Evolutionary conservation across 92 coral and sea anemone species (phyloP), one percentile per base, ranked within the genome.

Genomic region (Phenganax marumi): DNA sequence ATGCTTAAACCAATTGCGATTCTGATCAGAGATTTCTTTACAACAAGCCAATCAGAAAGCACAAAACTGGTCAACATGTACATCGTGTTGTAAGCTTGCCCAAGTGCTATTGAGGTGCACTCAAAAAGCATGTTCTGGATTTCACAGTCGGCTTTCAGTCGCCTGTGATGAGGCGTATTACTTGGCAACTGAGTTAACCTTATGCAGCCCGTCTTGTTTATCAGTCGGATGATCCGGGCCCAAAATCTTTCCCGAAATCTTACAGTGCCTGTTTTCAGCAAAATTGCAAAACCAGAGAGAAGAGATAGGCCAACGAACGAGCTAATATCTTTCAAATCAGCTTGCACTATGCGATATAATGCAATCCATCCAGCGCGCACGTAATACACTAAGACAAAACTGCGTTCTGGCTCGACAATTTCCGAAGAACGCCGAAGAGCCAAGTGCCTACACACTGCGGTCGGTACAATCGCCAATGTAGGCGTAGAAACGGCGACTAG

Each of bases 81-180:
- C 19, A 72, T 5, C 57, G 51, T 55, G 2, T 11, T 17, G 48
- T 7, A 72, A 50, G 21, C 56, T 13, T 72, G 77, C 39, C 77
- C 51, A 12, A 72, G 3, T 1, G 43, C 51, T 8, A 72, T 25
- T 39, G 77, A 11, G 19, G 90, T 87, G 3, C 88, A 76, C 64
- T 93, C 97, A 19, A 85, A 81, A 11, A 93, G 82, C 65, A 91
- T 82, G 8, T 89, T 73, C 81, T 91, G 95, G 50, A 93, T 84
- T 70, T 88, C 86, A 6, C 89, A 50, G 60, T 91, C 97, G n/a
- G 97, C 92, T 8, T 86, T 86, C 22, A 93, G 86, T 25, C 97
- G 89, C 80, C 89, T 77, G 86, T 91, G 91, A 24, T 91, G 77
- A 12, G 96, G 95, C 65, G 84, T 82, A 8, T 63, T 65, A 9